Evolutionary conservation across 1,140 invertebrate genomes (phyloP).

Genomic region (Pogonomyrmex barbatus): DNA sequence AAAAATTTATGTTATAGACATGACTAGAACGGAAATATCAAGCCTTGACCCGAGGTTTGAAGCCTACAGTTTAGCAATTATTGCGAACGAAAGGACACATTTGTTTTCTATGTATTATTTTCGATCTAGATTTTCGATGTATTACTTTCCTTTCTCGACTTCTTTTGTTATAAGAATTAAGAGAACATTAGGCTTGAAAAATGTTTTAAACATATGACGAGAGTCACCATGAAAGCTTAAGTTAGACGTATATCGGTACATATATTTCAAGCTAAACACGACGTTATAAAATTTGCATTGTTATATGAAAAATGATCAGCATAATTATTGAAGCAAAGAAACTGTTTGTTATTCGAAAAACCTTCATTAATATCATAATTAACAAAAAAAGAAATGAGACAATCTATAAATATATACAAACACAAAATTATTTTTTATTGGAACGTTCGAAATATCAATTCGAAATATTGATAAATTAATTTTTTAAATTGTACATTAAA

Average conservation of each 20-base stretch:
- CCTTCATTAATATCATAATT: not conserved
- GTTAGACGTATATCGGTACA: not conserved
- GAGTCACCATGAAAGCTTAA: not conserved
- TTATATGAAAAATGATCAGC: not conserved
- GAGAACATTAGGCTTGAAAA: not conserved
- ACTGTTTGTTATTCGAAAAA: not conserved
- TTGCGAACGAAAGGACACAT: too few species aligned
- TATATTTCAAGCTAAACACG: not conserved
- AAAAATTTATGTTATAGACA: too few species aligned
- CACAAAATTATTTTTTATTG: not conserved
- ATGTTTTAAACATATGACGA: not conserved
- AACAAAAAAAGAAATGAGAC: not conserved
- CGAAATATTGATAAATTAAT: not conserved
- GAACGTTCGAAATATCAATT: not conserved
- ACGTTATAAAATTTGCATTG: constrained; percentile 22
- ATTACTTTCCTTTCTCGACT: not conserved
- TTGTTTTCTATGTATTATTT: too few species aligned
- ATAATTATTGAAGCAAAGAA: not conserved
- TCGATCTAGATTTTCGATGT: too few species aligned
- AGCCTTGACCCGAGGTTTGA: too few species aligned
- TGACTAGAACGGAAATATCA: too few species aligned
- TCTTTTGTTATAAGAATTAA: not conserved
- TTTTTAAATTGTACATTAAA: not conserved
- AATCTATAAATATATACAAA: not conserved
- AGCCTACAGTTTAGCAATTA: too few species aligned